Conservation (phyloP, 1,140 invertebrate species). For the Muscidifurax raptorellus region DNA sequence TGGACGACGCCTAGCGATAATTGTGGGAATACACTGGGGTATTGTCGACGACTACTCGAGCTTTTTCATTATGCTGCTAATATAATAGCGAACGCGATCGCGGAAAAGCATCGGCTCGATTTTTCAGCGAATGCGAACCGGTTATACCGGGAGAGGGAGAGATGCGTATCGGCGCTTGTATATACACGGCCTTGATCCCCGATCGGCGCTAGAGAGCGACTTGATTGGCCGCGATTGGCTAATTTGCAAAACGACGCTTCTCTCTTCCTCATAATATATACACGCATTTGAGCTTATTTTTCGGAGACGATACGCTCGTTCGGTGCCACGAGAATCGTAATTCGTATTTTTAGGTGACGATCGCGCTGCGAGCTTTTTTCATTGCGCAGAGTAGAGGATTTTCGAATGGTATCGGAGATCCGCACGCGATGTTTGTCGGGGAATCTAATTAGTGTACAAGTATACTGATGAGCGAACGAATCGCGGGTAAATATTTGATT, state of each 20-base stretch:
- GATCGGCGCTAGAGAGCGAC: conserved; percentile 51
- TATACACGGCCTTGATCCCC: conserved; percentile 61
- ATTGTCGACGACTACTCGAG: neutral
- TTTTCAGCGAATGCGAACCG: conserved; percentile 54
- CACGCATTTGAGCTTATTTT: neutral
- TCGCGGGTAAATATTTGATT: too few species aligned
- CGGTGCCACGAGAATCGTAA: neutral
- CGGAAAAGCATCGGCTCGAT: neutral
- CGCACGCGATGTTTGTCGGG: too few species aligned
- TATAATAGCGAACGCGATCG: neutral
- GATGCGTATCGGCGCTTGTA: conserved; percentile 53
- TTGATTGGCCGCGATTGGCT: conserved; percentile 60
- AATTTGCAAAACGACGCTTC: conserved; percentile 31
- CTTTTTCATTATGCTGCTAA: neutral
- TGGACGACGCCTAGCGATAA: neutral
- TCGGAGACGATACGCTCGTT: neutral
- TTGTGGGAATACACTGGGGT: neutral
- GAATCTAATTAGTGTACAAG: neutral
- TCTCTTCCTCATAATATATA: neutral
- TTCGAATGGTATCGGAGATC: neutral
- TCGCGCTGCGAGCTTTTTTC: neutral
- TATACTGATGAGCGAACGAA: too few species aligned
- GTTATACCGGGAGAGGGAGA: conserved; percentile 59
- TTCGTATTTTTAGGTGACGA: neutral
- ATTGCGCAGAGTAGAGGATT: neutral